Evolutionary conservation across 2,797 vertebrate species (phyloP).

Genomic region (Cyclura pinguis): DNA sequence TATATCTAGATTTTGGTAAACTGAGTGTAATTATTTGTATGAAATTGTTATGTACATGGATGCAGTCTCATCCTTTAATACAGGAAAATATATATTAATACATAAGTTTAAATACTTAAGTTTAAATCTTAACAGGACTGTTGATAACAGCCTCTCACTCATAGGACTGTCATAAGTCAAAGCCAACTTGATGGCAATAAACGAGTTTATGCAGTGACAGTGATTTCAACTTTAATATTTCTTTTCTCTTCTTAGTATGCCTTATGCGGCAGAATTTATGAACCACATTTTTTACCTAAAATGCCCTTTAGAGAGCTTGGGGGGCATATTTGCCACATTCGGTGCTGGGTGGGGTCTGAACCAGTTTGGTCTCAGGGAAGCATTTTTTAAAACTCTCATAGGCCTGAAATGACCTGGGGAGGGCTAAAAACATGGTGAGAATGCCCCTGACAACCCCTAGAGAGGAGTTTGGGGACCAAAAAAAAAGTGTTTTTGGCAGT

Average conservation of each 20-base stretch:
- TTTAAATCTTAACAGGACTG: no score
- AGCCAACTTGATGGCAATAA: background rate
- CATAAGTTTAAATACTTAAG: background rate
- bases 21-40: background rate
- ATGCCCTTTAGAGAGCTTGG: no score
- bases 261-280: background rate
- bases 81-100: background rate
- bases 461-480: no score
- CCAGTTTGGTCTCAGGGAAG: no score
- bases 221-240: background rate
- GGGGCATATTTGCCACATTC: background rate
- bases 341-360: no score
- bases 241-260: background rate
- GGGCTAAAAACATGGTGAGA: no score
- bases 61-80: background rate
- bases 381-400: no score
- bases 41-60: background rate
- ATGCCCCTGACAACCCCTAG: no score
- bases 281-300: background rate
- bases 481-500: no score
- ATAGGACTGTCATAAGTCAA: no score
- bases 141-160: no score
- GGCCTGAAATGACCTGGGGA: no score
- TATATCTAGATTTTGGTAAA: background rate
- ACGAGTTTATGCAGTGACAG: background rate